A percentile compares a stretch with the other conserved stretches of the same genome.
These are phyloP conservation scores for Anoplius nigerrimus DNA, from an alignment of 2,888 invertebrate genomes.

Conservation along the genomic window DNA sequence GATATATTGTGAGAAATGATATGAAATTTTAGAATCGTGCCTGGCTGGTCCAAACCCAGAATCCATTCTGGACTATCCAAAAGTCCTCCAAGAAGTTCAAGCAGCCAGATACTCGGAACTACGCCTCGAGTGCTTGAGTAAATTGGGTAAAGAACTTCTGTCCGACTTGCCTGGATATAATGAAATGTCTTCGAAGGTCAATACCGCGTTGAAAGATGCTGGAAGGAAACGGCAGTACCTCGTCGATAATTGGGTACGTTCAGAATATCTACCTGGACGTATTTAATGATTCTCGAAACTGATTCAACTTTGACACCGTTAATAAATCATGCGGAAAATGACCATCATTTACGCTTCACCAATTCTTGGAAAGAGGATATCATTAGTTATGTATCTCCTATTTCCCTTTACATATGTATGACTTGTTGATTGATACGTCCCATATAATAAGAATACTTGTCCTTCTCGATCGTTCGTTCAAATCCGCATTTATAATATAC, in stretches of 20 bases:
- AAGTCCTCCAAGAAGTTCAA: conserved; percentile 68
- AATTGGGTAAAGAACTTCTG: conserved; percentile 66
- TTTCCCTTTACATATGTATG: no score
- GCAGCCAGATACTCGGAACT: conserved; percentile 66
- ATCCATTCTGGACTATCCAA: conserved; percentile 67
- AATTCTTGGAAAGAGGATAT: no score
- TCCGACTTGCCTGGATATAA: conserved; percentile 68
- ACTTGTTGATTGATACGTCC: no score
- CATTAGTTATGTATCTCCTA: no score
- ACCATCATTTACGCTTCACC: no score
- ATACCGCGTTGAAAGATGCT: conserved; percentile 57
- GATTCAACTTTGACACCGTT: no score
- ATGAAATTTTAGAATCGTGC: conserved; percentile 53
- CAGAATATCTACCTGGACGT: neutral
- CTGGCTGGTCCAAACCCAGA: conserved; percentile 66
- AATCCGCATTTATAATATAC: no score
- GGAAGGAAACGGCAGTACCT: conserved; percentile 63
- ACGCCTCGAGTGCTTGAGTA: conserved; percentile 64
- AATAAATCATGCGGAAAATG: no score
- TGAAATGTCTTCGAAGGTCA: conserved; percentile 58
- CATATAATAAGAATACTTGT: no score
- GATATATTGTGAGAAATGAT: no score
- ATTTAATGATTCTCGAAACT: no score
- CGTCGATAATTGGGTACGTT: conserved; percentile 69
- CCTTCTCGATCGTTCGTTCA: no score